phyloP scores from a whole-genome alignment of 2,797 vertebrate species.

The Mormyrus hasselquistii region DNA sequence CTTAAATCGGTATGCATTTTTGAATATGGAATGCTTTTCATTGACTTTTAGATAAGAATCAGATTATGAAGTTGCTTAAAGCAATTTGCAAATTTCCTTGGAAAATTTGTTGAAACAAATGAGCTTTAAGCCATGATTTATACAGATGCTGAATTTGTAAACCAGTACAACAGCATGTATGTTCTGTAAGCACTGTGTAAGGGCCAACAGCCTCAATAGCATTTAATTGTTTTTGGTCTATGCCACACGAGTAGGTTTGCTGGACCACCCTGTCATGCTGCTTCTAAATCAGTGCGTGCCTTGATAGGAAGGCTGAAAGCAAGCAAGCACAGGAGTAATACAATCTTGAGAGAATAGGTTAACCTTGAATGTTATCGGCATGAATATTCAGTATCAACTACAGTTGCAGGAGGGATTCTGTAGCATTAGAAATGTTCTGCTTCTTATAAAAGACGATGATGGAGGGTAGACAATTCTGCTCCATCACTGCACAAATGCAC shows the following conservation, averaged over 20 bases:
- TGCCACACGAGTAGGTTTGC: background rate
- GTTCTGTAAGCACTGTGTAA: background rate
- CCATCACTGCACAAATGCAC: background rate
- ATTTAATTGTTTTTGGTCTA: background rate
- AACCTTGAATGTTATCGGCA: constrained; percentile 11
- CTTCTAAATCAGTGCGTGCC: background rate
- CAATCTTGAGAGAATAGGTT: constrained; percentile 16
- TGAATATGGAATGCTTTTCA: background rate
- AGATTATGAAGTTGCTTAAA: background rate
- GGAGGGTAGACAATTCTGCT: background rate
- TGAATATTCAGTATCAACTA: constrained; percentile 9
- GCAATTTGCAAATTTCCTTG: background rate
- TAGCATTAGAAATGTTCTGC: background rate
- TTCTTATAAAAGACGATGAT: background rate
- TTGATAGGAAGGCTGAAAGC: background rate
- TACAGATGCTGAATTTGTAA: background rate
- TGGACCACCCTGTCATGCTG: background rate
- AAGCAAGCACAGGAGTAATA: background rate
- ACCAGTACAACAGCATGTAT: background rate
- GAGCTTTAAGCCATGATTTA: background rate
- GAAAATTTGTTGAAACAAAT: background rate
- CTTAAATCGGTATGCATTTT: background rate
- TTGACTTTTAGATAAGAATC: background rate
- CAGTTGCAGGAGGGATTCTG: background rate
- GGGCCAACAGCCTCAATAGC: background rate